Evolutionary conservation across 2,888 invertebrate genomes (phyloP), one percentile per base, ranked within the genome.

Genomic region (Venusia cambrica): DNA sequence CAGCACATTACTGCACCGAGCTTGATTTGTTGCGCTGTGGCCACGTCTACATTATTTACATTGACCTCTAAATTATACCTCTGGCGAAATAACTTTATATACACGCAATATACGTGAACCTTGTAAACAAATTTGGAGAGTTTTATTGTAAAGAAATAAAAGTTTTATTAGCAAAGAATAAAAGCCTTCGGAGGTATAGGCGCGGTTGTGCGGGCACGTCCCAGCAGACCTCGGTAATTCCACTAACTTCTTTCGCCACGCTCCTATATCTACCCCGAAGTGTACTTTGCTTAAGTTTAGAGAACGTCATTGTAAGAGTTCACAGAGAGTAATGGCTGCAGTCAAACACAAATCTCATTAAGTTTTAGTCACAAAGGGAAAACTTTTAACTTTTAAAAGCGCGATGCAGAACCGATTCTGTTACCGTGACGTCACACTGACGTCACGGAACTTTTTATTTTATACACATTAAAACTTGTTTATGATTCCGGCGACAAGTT

Each of bases 391-490:
- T 32, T 35, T 31, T 32, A 36, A 36, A 38, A 38, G 35, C 18
- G 14, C 29, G 22, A 25, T 26, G 34, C 28, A 15, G 24, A 26
- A 35, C 27, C 32, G 31, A 33, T 30, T 30, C 8, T 33, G 20
- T 33, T 40, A 22, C 12, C n/a, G 13, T 17, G 9, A 29, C 29
- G 22, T 17, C 16, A 10, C 12, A 6, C 17, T 11, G 17, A 21
- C 37, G 39, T 40, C 33, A 30, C 9, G 16, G 39, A 48, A 50
- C 39, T 59, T 58, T 47, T 48, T 25, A 48, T 52, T 55, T 53
- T 27, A 57, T 52, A 55, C 31, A 45, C 34, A 48, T 59, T 58
- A 51, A 43, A 62, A 62, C 29, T 59, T 54, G 45, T 57, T 55
- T 54, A 55, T 47, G 41, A 49, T 46, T 46, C 38, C 17, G 38